Base-by-base conservation (phyloP, 2,888 invertebrate species). In the Pseudanteris insignis region DNA sequence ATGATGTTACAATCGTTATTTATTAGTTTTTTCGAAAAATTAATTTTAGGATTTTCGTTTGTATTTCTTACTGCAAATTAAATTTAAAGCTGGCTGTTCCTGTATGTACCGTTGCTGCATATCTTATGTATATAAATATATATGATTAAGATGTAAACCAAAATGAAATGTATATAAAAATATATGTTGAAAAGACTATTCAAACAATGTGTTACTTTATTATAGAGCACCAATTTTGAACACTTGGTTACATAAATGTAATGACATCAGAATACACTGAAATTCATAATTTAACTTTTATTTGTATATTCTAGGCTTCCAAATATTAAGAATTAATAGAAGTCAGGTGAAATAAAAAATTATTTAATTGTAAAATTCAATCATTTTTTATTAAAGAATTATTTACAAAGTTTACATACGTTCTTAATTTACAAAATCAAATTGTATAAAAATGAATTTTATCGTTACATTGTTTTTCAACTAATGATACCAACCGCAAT, bases 101-200 rank as follows among this genome's bases (percentile, higher is more conserved):
- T 78, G 71, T 68, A 59, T 57, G 51, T 67, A 62, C 43, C 59
- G 60, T 47, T 51, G 53, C 64, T 77, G 76, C 78, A 78, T 72
- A 78, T 77, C 74, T 70, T 61, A 67, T 79, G 78, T 78, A 78
- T 73, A 78, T 79, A 78, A 71, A 68, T 69, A 72, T 67, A 67
- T 70, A 73, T 18, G 18, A 18, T 18, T 18, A 3, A 18, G 64
- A 70, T 75, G 68, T 77, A 77, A 67, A 74, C 70, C 63, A 53
- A 46, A 46, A 43, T 46, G 28, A 47, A 67, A 64, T 65, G 63
- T 68, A 18, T 68, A 64, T 66, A 62, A 32, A 38, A 5, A 37
- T 29, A 44, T 53, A 53, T 44, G 36, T 44, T 34, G 26, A 40
- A 41, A 41, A 33, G 28, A 36, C 29, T 11, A 40, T 50, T 40